phyloP scores from a whole-genome alignment of 2,113 vertebrate species.

The Channa argus region DNA sequence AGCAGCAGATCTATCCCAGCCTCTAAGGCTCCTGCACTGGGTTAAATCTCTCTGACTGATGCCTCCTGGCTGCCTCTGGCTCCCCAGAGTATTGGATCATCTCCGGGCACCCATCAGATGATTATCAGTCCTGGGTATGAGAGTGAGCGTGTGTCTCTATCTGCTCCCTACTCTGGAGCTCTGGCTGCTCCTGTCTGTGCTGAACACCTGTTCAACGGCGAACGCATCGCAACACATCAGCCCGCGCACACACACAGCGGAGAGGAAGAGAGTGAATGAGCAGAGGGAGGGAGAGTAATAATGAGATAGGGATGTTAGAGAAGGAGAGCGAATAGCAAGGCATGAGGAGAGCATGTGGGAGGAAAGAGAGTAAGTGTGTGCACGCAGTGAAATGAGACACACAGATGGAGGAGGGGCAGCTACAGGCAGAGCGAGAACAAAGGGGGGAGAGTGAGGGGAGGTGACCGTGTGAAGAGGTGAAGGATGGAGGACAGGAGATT shows the following conservation, averaged over 20 bases:
- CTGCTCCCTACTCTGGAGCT: constrained; percentile 43
- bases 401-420: constrained; percentile 51
- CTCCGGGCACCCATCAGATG: constrained; percentile 18
- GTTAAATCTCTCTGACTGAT: constrained; percentile 47
- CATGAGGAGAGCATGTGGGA: constrained; percentile 4
- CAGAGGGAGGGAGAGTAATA: background rate
- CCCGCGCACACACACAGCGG: background rate
- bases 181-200: constrained; percentile 20
- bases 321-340: constrained; percentile 1
- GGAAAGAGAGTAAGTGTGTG: background rate
- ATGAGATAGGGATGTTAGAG: constrained; percentile 34
- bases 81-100: constrained; percentile 24
- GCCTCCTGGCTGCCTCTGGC: constrained; percentile 12
- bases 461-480: constrained; percentile 6
- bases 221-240: constrained; percentile 49
- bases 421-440: constrained; percentile 28
- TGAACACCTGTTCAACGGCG: constrained; percentile 74
- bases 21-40: background rate
- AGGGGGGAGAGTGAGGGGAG: background rate
- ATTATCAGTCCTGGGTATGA: constrained; percentile 5
- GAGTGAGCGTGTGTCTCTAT: background rate
- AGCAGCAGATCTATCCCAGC: constrained; percentile 46
- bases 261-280: background rate
- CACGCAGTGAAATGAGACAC: background rate
- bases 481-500: background rate